Base-by-base conservation (phyloP, 2,113 vertebrate species). In the Lucifuga dentata region DNA sequence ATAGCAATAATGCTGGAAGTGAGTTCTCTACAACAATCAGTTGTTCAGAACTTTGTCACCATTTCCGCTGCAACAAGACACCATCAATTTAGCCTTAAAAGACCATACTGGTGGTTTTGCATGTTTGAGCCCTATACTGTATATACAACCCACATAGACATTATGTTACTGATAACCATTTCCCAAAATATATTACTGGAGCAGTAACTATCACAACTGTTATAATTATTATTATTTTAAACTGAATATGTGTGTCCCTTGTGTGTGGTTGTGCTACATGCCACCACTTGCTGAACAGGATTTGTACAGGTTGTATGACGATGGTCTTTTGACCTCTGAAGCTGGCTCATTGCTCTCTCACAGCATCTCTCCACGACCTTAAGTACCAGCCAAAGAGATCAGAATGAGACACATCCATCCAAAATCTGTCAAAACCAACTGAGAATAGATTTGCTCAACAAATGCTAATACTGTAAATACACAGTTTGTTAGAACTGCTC, bases 321-420 rank as follows among this genome's bases (percentile, higher is more conserved):
- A 10, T 51, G 40, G 62, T 48, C 59, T n/a, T 62, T 29, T 84
- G 73, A 35, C 65, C 73, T 80, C 65, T 51, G 52, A 29, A 56
- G 70, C 49, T 48, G 16, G n/a, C 48, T 62, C 35, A 5, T 29
- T 63, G 65, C 58, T 58, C 61, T 73, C 44, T 68, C 50, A 57
- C 50, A 11, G 56, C 63, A 44, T 70, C 82, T 55, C 53, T 58
- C 38, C 44, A 49, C 56, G 69, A 61, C 50, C 52, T 56, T 48
- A n/a, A 23, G 20, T 49, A 58, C 20, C 40, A 51, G 60, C 50
- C 36, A 44, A 50, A 72, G 15, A 44, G 24, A 86, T 86, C 57
- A 88, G 33, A 80, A 75, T 59, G 53, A 50, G 65, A 69, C 59
- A 57, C 63, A 59, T 73, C 17, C 17, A 53, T 71, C 45, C 44